phyloP scores from a whole-genome alignment of 1,140 invertebrate species.

The Artemia franciscana region DNA sequence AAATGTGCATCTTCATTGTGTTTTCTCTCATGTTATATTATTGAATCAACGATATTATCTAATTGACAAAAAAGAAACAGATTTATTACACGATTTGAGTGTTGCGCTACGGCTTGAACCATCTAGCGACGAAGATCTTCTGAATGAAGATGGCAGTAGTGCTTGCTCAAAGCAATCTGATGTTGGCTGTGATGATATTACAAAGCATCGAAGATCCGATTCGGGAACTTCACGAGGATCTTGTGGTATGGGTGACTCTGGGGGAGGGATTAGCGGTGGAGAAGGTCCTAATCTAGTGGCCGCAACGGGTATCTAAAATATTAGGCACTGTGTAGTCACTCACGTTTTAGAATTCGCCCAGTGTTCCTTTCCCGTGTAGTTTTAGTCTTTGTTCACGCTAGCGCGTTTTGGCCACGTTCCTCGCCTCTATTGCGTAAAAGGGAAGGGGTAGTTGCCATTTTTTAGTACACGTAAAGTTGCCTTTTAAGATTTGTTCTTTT shows the following conservation, averaged over 20 bases:
- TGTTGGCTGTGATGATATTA: not conserved
- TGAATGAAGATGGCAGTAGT: not conserved
- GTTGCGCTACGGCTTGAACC: constrained; percentile 19
- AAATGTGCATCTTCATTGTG: constrained; percentile 34
- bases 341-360: not conserved
- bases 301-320: not conserved
- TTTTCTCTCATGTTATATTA: constrained; percentile 81
- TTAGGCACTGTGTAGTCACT: not conserved
- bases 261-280: not conserved
- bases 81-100: constrained; percentile 49
- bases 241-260: not conserved
- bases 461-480: too few species aligned
- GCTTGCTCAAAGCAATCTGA: not conserved
- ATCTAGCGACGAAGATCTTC: not conserved
- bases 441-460: too few species aligned
- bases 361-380: not conserved
- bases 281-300: not conserved
- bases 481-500: too few species aligned
- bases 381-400: too few species aligned
- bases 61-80: constrained; percentile 83
- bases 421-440: too few species aligned
- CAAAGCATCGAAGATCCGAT: not conserved
- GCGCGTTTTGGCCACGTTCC: too few species aligned
- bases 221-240: not conserved
- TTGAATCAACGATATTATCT: constrained; percentile 65